A percentile compares a stretch with the other conserved stretches of the same genome.
Evolutionary conservation across 2,888 invertebrate genomes (phyloP).

Genomic region (Drosophila birchii): DNA sequence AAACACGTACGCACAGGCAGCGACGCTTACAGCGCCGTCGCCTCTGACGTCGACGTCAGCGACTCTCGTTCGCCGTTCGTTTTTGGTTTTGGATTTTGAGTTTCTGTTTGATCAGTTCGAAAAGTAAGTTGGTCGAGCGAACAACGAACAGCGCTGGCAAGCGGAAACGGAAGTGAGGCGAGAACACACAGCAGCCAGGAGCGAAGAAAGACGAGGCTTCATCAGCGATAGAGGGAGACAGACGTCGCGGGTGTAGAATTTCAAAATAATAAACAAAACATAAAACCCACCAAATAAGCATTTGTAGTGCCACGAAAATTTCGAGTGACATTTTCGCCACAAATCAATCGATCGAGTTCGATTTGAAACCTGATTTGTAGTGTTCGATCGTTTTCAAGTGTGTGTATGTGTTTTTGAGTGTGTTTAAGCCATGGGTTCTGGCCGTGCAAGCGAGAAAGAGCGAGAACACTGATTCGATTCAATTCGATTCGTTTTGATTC

Average conservation of each 20-base stretch:
- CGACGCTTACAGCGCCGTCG: conserved; percentile 55
- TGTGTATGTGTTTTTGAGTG: conserved; percentile 27
- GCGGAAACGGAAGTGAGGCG: conserved; percentile 14
- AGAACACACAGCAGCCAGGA: conserved; percentile 18
- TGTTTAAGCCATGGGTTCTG: conserved; percentile 43
- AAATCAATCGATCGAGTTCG: conserved; percentile 44
- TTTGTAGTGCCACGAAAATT: conserved; percentile 22
- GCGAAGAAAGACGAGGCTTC: conserved; percentile 36
- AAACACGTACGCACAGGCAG: conserved; percentile 30
- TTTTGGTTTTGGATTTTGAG: conserved; percentile 30
- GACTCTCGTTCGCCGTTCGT: conserved; percentile 31
- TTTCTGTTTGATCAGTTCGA: conserved; percentile 84
- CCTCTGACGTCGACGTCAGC: conserved; percentile 41
- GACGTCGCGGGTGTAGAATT: conserved; percentile 32
- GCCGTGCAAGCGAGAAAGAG: conserved; percentile 29
- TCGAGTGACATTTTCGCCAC: conserved; percentile 43
- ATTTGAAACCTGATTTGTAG: conserved; percentile 60
- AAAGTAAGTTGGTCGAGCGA: conserved; percentile 83
- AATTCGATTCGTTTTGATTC: conserved; percentile 26
- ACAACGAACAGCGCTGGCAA: conserved; percentile 48
- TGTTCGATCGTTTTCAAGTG: conserved; percentile 30
- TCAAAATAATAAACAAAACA: conserved; percentile 22
- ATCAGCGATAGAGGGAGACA: conserved; percentile 12
- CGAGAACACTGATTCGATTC: conserved; percentile 25
- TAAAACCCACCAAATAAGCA: conserved; percentile 18